These are phyloP conservation scores for Petrophora chlorosata DNA, from an alignment of 2,888 invertebrate species.

Conservation along the genomic window DNA sequence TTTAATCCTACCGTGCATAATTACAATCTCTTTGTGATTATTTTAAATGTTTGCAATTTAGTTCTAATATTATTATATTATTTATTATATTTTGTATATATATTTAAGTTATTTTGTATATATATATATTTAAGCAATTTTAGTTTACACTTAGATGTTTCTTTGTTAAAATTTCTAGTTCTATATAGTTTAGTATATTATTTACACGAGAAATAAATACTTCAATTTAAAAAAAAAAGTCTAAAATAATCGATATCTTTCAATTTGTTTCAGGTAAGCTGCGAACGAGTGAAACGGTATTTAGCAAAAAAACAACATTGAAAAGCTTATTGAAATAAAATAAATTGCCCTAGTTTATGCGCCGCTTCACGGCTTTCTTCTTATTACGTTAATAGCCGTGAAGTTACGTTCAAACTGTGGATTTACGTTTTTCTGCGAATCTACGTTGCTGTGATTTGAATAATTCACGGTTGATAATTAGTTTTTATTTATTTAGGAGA, in stretches of 20 bases:
- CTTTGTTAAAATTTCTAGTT: no score
- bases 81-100: no score
- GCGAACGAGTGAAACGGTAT: slow-evolving; percentile 10
- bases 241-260: not conserved
- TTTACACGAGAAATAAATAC: no score
- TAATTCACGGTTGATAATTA: slow-evolving; percentile 18
- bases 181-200: no score
- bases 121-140: no score
- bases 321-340: not conserved
- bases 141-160: no score
- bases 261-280: slow-evolving; percentile 40
- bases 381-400: slow-evolving; percentile 12
- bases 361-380: slow-evolving; percentile 17
- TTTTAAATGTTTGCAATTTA: no score
- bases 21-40: no score
- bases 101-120: no score
- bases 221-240: not conserved
- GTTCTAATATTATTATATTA: no score
- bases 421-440: not conserved
- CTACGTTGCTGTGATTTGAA: not conserved
- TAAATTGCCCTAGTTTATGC: not conserved
- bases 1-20: no score
- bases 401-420: not conserved
- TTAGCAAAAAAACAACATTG: not conserved
- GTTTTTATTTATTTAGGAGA: not conserved